Conservation (phyloP, 2,888 invertebrate genomes). For the Brachylomia viminalis region DNA sequence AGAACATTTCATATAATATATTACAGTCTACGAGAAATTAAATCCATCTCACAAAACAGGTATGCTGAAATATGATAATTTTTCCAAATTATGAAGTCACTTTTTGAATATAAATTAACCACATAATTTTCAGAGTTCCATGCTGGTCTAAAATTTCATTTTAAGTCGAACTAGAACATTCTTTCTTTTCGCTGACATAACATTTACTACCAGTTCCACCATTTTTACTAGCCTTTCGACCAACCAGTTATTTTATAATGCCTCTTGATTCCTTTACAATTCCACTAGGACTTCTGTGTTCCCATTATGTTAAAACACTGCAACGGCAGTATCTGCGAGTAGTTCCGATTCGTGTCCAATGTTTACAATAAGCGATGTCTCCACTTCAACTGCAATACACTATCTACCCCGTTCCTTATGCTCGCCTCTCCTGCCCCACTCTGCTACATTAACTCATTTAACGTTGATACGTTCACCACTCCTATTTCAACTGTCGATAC, state of each 20-base stretch:
- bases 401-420: constrained; percentile 47
- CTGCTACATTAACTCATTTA: constrained; percentile 44
- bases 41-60: constrained; percentile 50
- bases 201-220: constrained; percentile 14
- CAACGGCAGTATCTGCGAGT: constrained; percentile 40
- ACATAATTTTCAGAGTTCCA: constrained; percentile 32
- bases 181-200: constrained; percentile 7
- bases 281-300: constrained; percentile 36
- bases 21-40: constrained; percentile 29
- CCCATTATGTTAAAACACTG: constrained; percentile 38
- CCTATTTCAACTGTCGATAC: constrained; percentile 68
- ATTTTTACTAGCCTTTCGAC: background rate
- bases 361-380: constrained; percentile 55
- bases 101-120: constrained; percentile 49
- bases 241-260: background rate
- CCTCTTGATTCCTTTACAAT: background rate
- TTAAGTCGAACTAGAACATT: constrained; percentile 29
- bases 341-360: constrained; percentile 58
- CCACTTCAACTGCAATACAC: constrained; percentile 45
- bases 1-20: constrained; percentile 31
- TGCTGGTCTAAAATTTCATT: constrained; percentile 29
- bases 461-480: constrained; percentile 50
- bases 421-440: constrained; percentile 33
- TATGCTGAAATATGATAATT: constrained; percentile 55
- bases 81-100: constrained; percentile 48